Evolutionary conservation across 92 coral and sea anemone species (phyloP).

Genomic region (Parazoanthus swiftii): DNA sequence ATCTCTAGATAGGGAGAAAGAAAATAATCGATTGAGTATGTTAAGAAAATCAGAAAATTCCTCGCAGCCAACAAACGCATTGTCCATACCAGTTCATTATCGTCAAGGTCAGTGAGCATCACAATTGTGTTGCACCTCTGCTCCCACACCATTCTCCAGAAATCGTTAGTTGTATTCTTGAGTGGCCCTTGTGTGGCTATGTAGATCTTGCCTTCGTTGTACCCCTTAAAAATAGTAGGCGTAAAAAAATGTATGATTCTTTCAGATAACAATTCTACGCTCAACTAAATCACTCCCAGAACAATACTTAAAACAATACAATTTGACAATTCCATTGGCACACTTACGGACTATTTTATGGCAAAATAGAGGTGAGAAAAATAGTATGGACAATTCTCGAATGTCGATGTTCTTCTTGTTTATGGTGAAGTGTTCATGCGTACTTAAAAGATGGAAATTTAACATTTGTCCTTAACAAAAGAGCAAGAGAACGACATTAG

Average conservation of each 20-base stretch:
- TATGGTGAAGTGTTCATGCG: no score
- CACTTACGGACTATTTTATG: no score
- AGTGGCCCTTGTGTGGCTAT: slow-evolving; percentile 94
- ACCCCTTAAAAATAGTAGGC: slow-evolving; percentile 57
- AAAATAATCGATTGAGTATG: not conserved
- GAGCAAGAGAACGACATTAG: no score
- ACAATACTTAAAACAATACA: no score
- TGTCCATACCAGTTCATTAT: slow-evolving; percentile 61
- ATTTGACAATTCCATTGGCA: no score
- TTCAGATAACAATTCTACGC: not conserved
- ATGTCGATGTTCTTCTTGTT: no score
- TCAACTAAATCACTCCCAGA: no score
- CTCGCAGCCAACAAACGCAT: not conserved
- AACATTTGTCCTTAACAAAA: no score
- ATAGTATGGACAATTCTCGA: no score
- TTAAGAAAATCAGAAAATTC: not conserved
- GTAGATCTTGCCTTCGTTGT: slow-evolving; percentile 71
- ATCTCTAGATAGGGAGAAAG: no score
- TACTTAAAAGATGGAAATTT: no score
- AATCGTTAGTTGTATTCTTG: slow-evolving; percentile 79
- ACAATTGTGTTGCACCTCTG: slow-evolving; percentile 91
- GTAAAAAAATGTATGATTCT: not conserved
- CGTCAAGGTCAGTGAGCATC: slow-evolving; percentile 79
- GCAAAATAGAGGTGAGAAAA: no score
- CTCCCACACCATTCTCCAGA: slow-evolving; percentile 99